Percentiles rank a stretch among this genome's conserved stretches.
phyloP scores from a whole-genome alignment of 2,888 invertebrate genomes.

The Oeneis ivallda region DNA sequence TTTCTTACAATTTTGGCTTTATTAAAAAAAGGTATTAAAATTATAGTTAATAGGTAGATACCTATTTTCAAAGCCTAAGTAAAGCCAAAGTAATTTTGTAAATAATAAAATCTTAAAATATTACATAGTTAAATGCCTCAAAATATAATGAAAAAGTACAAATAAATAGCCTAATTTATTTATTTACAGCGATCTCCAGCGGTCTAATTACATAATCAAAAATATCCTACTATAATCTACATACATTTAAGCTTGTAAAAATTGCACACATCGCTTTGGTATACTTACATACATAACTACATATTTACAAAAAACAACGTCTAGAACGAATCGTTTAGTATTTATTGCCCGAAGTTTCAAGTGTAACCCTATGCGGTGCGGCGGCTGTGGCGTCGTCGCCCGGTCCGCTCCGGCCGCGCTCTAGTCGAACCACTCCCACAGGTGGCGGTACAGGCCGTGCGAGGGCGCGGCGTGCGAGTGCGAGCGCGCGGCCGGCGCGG shows the following conservation, averaged over 20 bases:
- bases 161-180: slow-evolving; percentile 43
- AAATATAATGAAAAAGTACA: slow-evolving; percentile 40
- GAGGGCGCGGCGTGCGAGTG: slow-evolving; percentile 49
- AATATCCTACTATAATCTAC: slow-evolving; percentile 55
- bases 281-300: slow-evolving; percentile 79
- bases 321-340: slow-evolving; percentile 64
- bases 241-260: slow-evolving; percentile 78
- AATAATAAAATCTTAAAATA: slow-evolving; percentile 36
- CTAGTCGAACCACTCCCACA: slow-evolving; percentile 78
- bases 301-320: slow-evolving; percentile 70
- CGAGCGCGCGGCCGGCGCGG: slow-evolving; percentile 61
- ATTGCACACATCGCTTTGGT: slow-evolving; percentile 82
- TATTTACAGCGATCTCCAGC: slow-evolving; percentile 47
- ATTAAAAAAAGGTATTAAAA: neutral
- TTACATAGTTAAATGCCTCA: slow-evolving; percentile 42
- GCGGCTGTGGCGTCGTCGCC: neutral
- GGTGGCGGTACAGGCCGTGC: slow-evolving; percentile 64
- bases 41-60: neutral
- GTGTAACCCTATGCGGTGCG: slow-evolving; percentile 42
- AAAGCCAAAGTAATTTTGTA: slow-evolving; percentile 23
- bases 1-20: neutral
- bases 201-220: slow-evolving; percentile 60
- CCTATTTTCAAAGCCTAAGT: too few species aligned
- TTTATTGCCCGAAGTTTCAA: slow-evolving; percentile 74
- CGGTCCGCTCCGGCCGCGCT: slow-evolving; percentile 5